Conservation (phyloP, 1,140 invertebrate species). For the Drosophila melanica region DNA sequence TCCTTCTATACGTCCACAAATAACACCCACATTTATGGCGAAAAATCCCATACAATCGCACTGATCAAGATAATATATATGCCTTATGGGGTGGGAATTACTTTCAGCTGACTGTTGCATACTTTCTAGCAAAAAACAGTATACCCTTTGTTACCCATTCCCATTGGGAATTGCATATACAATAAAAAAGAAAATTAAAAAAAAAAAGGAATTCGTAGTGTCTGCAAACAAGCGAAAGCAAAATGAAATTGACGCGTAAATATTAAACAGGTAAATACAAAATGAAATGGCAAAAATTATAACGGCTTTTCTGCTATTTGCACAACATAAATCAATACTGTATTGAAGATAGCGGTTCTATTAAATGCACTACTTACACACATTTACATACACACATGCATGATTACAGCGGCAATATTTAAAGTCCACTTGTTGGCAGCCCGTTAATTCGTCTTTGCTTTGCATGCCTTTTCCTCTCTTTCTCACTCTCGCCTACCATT, state of each 20-base stretch:
- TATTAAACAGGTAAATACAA: constrained; percentile 49
- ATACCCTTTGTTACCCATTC: background rate
- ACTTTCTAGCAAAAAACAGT: background rate
- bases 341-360: constrained; percentile 25
- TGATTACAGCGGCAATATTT: background rate
- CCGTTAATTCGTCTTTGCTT: background rate
- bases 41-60: background rate
- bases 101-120: background rate
- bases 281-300: constrained; percentile 39
- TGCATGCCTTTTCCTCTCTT: background rate
- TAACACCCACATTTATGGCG: too few species aligned
- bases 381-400: background rate
- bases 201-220: constrained; percentile 34
- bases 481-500: background rate
- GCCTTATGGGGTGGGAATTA: too few species aligned
- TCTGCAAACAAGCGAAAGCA: constrained; percentile 42
- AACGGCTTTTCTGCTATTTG: constrained; percentile 42
- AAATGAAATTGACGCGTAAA: constrained; percentile 59
- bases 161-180: background rate
- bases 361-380: background rate
- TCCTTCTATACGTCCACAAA: too few species aligned
- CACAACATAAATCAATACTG: constrained; percentile 34
- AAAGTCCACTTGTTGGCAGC: background rate
- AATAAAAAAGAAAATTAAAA: background rate
- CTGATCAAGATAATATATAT: background rate